Base-by-base conservation (phyloP, 2,797 vertebrate genomes). In the Cichlasoma orientale region DNA sequence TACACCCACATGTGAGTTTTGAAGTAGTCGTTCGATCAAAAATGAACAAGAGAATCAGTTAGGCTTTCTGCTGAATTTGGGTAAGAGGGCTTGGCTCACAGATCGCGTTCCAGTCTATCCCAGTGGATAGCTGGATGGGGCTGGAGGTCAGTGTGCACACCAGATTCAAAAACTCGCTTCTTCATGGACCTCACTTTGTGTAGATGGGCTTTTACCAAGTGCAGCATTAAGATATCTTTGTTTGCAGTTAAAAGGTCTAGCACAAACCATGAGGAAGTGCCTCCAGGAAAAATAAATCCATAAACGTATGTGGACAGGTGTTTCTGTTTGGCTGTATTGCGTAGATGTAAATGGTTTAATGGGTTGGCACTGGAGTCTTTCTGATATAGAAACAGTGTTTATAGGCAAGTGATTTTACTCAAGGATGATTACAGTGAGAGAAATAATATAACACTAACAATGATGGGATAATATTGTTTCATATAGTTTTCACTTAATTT, bases 161-260 rank as follows among this genome's bases (percentile, higher is more conserved):
- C 18, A 68, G 44, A 27, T 25, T 68, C 16, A 29, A 25, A 68
- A 50, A n/a, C 2, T 0, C 29, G 47, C 41, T n/a, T 68, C 41
- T 19, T 66, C 23, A 47, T 66, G 38, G 41, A 13, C 23, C 11
- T 66, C 3, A 2, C 9, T 66, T 66, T 68, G 25, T 50, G 25
- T n/a, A 50, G 41, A 47, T 29, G 44, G 41, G 41, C 16, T 5
- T 66, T 66, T 66, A 47, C 23, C 41, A 47, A 47, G 9, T 66
- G 2, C 3, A 0, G 44, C 23, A 66, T 12, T 66, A 47, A 47
- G 1, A 50, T 52, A 8, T n/a, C 19, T n/a, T 52, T 52, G 8
- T 52, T 52, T 52, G 50, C 19, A n/a, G 50, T 36, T 59, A n/a
- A 33, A 68, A 50, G 27, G 23, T 52, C 7, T 52, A 52, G 7